phyloP scores from a whole-genome alignment of 2,888 invertebrate species.

The Alsophila aescularia region DNA sequence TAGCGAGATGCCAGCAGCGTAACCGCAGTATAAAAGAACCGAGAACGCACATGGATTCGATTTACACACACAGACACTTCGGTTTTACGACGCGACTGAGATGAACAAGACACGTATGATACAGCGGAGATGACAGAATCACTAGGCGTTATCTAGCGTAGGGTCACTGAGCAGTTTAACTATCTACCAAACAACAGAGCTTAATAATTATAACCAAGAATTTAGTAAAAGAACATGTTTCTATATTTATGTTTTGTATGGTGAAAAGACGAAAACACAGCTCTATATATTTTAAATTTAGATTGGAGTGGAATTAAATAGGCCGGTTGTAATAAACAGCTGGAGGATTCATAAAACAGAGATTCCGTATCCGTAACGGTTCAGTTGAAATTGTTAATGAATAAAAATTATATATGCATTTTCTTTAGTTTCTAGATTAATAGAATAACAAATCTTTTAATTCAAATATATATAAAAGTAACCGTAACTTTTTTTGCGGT shows the following conservation, averaged over 20 bases:
- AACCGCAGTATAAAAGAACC: not conserved
- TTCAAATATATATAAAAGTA: too few relatives aligned
- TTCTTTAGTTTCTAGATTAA: not conserved
- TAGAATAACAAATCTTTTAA: not conserved
- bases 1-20: constrained; percentile 20
- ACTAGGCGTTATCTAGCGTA: too few relatives aligned
- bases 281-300: constrained; percentile 18
- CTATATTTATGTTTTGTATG: not conserved
- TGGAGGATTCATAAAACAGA: constrained; percentile 16
- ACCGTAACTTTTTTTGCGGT: too few relatives aligned
- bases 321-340: constrained; percentile 20
- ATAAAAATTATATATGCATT: not conserved
- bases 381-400: not conserved
- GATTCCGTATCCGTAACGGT: constrained; percentile 15
- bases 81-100: too few relatives aligned
- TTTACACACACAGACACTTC: not conserved
- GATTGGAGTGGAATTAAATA: constrained; percentile 15
- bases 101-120: not conserved
- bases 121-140: too few relatives aligned
- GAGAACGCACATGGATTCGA: not conserved
- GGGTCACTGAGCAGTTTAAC: too few relatives aligned
- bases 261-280: constrained; percentile 12
- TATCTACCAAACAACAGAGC: too few relatives aligned
- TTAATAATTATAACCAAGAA: too few relatives aligned
- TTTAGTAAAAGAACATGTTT: too few relatives aligned